Conservation (phyloP, 1,140 invertebrate species). For the Pristionchus pacificus region DNA sequence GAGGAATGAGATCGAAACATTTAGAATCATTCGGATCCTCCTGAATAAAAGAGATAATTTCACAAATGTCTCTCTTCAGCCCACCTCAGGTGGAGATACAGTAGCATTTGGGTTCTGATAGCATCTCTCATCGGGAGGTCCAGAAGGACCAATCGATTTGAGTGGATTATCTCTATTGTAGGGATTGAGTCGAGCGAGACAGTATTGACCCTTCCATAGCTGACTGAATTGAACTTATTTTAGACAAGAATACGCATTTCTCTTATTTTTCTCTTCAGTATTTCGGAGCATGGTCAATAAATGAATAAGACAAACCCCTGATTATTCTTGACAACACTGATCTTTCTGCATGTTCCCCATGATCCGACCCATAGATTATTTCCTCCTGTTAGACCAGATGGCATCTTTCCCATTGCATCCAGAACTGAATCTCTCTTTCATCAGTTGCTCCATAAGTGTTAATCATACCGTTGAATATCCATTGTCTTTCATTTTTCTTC, state of each 20-base stretch:
- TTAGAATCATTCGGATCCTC: slow-evolving; percentile 39
- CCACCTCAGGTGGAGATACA: background rate
- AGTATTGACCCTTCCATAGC: slow-evolving; percentile 54
- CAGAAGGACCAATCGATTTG: slow-evolving; percentile 45
- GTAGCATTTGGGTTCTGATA: slow-evolving; percentile 29
- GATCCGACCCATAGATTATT: slow-evolving; percentile 57
- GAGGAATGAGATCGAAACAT: slow-evolving; percentile 52
- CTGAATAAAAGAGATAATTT: slow-evolving; percentile 1
- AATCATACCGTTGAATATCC: slow-evolving; percentile 53
- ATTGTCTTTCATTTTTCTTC: slow-evolving; percentile 48
- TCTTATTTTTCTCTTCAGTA: background rate
- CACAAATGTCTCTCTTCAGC: slow-evolving; percentile 27
- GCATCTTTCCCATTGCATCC: slow-evolving; percentile 55
- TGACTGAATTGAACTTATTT: slow-evolving; percentile 35
- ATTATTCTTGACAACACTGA: slow-evolving; percentile 47
- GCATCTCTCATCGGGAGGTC: slow-evolving; percentile 34
- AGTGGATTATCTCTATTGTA: slow-evolving; percentile 55
- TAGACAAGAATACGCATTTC: slow-evolving; percentile 8
- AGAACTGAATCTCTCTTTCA: slow-evolving; percentile 42
- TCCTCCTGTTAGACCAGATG: slow-evolving; percentile 46
- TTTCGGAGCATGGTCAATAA: too few relatives aligned
- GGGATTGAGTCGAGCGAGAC: slow-evolving; percentile 52
- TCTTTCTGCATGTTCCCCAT: slow-evolving; percentile 53
- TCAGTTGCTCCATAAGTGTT: background rate
- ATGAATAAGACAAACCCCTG: slow-evolving; percentile 49